Percentiles rank a stretch among this genome's conserved stretches.
These are phyloP conservation scores for Aradus depressus DNA, from an alignment of 2,888 invertebrate genomes.

Conservation along the genomic window DNA sequence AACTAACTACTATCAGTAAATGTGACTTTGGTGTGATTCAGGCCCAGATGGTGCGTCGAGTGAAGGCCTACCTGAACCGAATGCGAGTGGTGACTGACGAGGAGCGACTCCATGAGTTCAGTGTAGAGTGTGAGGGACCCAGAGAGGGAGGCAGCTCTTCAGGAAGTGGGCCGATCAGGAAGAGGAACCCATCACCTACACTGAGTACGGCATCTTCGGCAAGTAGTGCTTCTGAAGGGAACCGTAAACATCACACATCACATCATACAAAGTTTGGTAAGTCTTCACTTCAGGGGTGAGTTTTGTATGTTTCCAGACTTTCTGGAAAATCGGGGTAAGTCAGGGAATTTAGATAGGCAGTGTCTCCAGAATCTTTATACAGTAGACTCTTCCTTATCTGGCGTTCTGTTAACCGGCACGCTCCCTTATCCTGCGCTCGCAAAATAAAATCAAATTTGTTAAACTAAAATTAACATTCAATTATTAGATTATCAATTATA, in stretches of 20 bases:
- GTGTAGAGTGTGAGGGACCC: constrained; percentile 73
- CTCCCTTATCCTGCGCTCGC: too few relatives aligned
- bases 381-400: too few relatives aligned
- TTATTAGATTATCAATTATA: too few relatives aligned
- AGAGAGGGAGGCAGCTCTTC: constrained; percentile 28
- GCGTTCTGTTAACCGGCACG: too few relatives aligned
- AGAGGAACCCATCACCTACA: constrained; percentile 85
- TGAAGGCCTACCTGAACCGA: constrained; percentile 88
- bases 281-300: constrained; percentile 2
- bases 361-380: too few relatives aligned
- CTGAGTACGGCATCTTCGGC: constrained; percentile 85
- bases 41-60: constrained; percentile 94
- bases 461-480: too few relatives aligned
- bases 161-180: constrained; percentile 44
- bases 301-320: neutral
- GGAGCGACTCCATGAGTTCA: constrained; percentile 75
- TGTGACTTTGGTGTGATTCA: constrained; percentile 29
- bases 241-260: constrained; percentile 31
- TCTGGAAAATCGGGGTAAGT: too few relatives aligned
- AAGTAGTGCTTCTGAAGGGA: constrained; percentile 64
- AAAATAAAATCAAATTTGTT: too few relatives aligned
- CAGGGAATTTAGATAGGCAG: too few relatives aligned
- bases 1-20: too few relatives aligned
- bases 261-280: constrained; percentile 40
- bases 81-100: constrained; percentile 89